Evolutionary conservation across 2,888 invertebrate genomes (phyloP).

Genomic region (Serripes groenlandicus): DNA sequence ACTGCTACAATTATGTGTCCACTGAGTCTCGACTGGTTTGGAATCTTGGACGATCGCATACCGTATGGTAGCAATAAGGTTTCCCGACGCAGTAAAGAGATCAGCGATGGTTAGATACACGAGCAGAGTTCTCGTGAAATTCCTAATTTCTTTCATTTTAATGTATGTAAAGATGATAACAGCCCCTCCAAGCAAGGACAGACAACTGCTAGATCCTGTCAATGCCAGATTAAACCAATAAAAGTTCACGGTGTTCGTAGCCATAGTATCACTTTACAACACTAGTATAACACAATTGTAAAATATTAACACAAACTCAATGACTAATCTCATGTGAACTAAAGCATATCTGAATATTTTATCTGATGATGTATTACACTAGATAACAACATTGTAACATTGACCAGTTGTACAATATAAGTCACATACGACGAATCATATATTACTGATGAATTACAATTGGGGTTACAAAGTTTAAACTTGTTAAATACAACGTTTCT

Average conservation of each 20-base stretch:
- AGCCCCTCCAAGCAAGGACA: constrained; percentile 68
- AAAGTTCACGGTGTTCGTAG: constrained; percentile 15
- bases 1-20: neutral
- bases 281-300: too few relatives aligned
- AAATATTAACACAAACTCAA: too few relatives aligned
- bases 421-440: too few relatives aligned
- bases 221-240: constrained; percentile 31
- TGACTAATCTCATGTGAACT: too few relatives aligned
- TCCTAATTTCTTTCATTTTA: constrained; percentile 32
- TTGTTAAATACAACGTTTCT: too few relatives aligned
- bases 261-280: too few relatives aligned
- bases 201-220: constrained; percentile 50
- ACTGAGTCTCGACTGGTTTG: neutral
- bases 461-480: too few relatives aligned
- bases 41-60: constrained; percentile 38
- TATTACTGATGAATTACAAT: too few relatives aligned
- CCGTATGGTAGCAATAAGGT: constrained; percentile 54
- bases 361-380: too few relatives aligned
- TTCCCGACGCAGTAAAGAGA: constrained; percentile 60
- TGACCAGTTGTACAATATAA: too few relatives aligned
- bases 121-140: constrained; percentile 62
- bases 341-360: too few relatives aligned
- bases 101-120: constrained; percentile 69
- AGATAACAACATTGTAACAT: too few relatives aligned
- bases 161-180: constrained; percentile 65